phyloP scores from a whole-genome alignment of 2,888 invertebrate species.

The Liodrosophila aerea region DNA sequence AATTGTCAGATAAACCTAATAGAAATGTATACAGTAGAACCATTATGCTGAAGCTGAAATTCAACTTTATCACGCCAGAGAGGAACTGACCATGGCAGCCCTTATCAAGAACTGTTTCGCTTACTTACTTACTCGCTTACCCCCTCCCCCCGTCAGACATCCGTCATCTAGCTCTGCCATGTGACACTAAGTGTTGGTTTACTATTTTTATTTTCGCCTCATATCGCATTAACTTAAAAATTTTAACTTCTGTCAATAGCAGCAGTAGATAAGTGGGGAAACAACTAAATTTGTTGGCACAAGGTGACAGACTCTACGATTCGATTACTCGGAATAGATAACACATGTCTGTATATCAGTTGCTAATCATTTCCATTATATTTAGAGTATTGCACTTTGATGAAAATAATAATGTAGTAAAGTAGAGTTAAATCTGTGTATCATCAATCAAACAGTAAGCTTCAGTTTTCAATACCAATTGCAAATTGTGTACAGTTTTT shows the following conservation, averaged over 20 bases:
- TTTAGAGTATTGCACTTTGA: too few species aligned
- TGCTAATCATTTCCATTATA: too few species aligned
- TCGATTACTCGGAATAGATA: too few species aligned
- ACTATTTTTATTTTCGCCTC: neutral
- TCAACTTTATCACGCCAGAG: constrained; percentile 41
- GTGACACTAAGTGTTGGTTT: constrained; percentile 2
- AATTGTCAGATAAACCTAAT: constrained; percentile 40
- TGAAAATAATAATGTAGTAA: neutral
- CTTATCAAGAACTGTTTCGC: constrained; percentile 25
- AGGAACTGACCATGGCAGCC: constrained; percentile 42
- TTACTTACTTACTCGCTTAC: neutral
- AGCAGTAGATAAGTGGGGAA: too few species aligned
- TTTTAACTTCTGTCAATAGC: too few species aligned
- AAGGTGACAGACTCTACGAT: too few species aligned
- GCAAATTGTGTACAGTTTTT: neutral
- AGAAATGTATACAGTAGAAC: neutral
- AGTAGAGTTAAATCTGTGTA: neutral
- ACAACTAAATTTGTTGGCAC: too few species aligned
- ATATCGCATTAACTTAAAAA: neutral
- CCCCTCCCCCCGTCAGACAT: constrained; percentile 7
- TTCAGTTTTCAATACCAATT: neutral
- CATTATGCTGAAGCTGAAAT: constrained; percentile 11
- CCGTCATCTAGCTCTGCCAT: constrained; percentile 9
- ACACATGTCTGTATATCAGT: too few species aligned
- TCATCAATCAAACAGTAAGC: constrained; percentile 11